Conservation (phyloP, 2,113 vertebrate genomes). For the Etheostoma cragini region DNA sequence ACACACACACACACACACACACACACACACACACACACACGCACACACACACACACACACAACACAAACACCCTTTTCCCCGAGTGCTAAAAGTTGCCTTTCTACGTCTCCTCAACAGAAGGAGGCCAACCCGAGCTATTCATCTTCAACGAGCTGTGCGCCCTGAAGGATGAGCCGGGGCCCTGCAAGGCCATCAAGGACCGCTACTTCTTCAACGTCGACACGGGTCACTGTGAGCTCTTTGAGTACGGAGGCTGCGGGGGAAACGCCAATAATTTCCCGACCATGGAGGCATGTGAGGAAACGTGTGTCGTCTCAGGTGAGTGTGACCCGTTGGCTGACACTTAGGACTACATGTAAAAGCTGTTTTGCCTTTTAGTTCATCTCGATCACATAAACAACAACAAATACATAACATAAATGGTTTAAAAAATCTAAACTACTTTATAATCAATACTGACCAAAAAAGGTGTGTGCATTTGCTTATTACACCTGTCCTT, state of each 20-base stretch:
- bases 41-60: not conserved
- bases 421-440: no score
- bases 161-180: constrained; percentile 86
- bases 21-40: not conserved
- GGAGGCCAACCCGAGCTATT: constrained; percentile 64
- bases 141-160: constrained; percentile 86
- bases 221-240: constrained; percentile 82
- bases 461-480: no score
- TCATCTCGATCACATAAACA: no score
- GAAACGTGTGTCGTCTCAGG: constrained; percentile 84
- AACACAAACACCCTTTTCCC: constrained; percentile 20
- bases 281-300: constrained; percentile 85
- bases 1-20: no score
- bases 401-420: no score
- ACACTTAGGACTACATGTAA: not conserved
- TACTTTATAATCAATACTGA: no score
- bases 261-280: constrained; percentile 93
- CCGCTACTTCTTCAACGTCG: constrained; percentile 87
- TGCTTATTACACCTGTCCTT: no score
- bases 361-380: not conserved
- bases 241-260: constrained; percentile 94
- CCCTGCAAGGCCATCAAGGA: constrained; percentile 88
- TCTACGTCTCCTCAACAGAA: constrained; percentile 35
- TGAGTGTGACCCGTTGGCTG: constrained; percentile 50
- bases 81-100: constrained; percentile 44